Percentiles rank a stretch among this genome's conserved stretches.
phyloP scores from a whole-genome alignment of 64 coral and sea anemone species.

The Montipora capricornis region DNA sequence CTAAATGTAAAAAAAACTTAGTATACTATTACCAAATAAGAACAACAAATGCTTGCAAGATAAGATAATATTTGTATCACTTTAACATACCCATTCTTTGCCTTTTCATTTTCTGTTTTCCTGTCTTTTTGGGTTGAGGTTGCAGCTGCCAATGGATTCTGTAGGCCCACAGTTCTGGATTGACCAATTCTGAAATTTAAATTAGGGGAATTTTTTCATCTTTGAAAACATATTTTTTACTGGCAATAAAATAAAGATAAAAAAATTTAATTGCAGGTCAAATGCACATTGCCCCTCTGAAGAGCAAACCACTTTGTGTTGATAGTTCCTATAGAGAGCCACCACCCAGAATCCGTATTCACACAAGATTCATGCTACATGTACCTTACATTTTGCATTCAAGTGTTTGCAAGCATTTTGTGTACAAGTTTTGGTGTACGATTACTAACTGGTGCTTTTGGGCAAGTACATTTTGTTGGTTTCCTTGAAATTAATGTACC shows the following conservation, averaged over 20 bases:
- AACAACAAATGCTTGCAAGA: neutral
- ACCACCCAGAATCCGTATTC: too few relatives aligned
- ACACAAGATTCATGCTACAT: too few relatives aligned
- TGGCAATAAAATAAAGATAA: neutral
- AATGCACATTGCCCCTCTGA: too few relatives aligned
- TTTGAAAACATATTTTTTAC: neutral
- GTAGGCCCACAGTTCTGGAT: neutral
- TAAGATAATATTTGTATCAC: neutral
- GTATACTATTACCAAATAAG: neutral
- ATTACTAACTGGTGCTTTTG: too few relatives aligned
- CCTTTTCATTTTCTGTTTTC: slow-evolving; percentile 75
- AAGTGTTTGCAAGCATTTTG: too few relatives aligned
- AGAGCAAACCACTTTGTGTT: too few relatives aligned
- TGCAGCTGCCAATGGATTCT: slow-evolving; percentile 30
- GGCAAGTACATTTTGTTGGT: too few relatives aligned
- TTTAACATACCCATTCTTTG: slow-evolving; percentile 69
- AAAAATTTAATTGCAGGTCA: too few relatives aligned
- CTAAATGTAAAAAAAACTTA: neutral
- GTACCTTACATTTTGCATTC: too few relatives aligned
- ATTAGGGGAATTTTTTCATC: neutral
- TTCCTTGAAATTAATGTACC: too few relatives aligned
- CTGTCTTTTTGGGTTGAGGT: slow-evolving; percentile 15
- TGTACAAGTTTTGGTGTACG: too few relatives aligned
- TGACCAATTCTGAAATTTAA: neutral
- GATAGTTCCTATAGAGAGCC: too few relatives aligned